Evolutionary conservation across 2,113 vertebrate genomes (phyloP).

Genomic region (Upupa epops): DNA sequence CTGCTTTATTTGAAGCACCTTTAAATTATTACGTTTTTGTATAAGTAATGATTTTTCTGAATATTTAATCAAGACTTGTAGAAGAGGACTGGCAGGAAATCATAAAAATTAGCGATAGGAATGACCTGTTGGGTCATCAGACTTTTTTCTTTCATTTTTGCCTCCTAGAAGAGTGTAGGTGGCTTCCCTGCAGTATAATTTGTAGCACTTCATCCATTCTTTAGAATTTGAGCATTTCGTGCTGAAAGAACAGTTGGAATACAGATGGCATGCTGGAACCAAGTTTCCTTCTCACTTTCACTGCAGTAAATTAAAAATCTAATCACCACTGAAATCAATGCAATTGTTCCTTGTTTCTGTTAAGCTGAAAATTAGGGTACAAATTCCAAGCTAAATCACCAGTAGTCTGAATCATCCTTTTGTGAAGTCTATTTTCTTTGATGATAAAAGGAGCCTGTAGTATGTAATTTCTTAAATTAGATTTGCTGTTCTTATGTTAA

Average conservation of each 20-base stretch:
- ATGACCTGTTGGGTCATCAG: neutral
- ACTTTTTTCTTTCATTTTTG: neutral
- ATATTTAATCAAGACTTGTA: slow-evolving; percentile 50
- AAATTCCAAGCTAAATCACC: neutral
- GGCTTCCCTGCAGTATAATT: neutral
- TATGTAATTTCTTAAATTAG: neutral
- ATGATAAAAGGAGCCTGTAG: neutral
- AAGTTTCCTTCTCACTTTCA: neutral
- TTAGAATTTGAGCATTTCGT: neutral
- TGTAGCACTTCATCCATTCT: neutral
- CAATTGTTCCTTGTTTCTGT: neutral
- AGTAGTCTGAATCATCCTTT: neutral
- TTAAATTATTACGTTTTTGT: slow-evolving; percentile 39
- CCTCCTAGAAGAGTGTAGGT: neutral
- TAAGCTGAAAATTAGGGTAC: neutral
- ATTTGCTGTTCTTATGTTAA: neutral
- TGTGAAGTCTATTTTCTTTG: neutral
- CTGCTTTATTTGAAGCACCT: slow-evolving; percentile 31
- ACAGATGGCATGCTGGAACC: neutral
- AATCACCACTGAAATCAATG: neutral
- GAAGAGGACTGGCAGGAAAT: slow-evolving; percentile 7
- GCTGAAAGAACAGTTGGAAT: neutral
- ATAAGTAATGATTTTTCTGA: slow-evolving; percentile 55
- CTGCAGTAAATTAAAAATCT: slow-evolving; percentile 6
- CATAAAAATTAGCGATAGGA: neutral